These are phyloP conservation scores for Percina caprodes DNA, from an alignment of 2,113 vertebrate genomes.

Conservation along the genomic window DNA sequence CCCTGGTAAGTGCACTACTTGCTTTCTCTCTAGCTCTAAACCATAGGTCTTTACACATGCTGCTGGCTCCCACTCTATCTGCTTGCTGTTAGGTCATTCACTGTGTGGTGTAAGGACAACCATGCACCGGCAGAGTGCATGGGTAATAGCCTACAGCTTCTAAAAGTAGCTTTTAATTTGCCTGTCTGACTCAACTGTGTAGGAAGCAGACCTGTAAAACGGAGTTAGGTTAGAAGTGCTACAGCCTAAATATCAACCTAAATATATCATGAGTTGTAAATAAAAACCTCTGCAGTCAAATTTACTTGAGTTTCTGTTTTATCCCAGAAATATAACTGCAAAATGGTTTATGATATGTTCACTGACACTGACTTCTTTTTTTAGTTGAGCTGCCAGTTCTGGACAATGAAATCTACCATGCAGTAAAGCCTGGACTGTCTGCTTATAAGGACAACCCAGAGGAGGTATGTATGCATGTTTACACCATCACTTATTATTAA, in stretches of 20 bases:
- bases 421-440: slow-evolving; percentile 96
- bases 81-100: slow-evolving; percentile 71
- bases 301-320: slow-evolving; percentile 7
- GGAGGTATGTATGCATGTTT: slow-evolving; percentile 83
- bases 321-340: background rate
- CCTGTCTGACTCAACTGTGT: slow-evolving; percentile 69
- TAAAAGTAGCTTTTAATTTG: slow-evolving; percentile 71
- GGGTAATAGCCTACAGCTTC: slow-evolving; percentile 29
- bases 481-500: slow-evolving; percentile 53
- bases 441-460: slow-evolving; percentile 92
- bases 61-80: slow-evolving; percentile 63
- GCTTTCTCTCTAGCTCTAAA: slow-evolving; percentile 13
- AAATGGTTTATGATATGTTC: slow-evolving; percentile 28
- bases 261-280: background rate
- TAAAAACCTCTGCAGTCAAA: slow-evolving; percentile 32
- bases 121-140: slow-evolving; percentile 52
- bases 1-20: slow-evolving; percentile 82
- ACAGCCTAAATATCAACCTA: slow-evolving; percentile 45
- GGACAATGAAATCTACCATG: slow-evolving; percentile 95
- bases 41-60: slow-evolving; percentile 36
- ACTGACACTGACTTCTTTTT: slow-evolving; percentile 29
- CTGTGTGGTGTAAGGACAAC: slow-evolving; percentile 71
- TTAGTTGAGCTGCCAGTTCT: slow-evolving; percentile 89
- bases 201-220: slow-evolving; percentile 51
- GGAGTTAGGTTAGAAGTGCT: slow-evolving; percentile 39